These are phyloP conservation scores for Porites rus DNA, from an alignment of 92 coral and sea anemone genomes.

Conservation along the genomic window DNA sequence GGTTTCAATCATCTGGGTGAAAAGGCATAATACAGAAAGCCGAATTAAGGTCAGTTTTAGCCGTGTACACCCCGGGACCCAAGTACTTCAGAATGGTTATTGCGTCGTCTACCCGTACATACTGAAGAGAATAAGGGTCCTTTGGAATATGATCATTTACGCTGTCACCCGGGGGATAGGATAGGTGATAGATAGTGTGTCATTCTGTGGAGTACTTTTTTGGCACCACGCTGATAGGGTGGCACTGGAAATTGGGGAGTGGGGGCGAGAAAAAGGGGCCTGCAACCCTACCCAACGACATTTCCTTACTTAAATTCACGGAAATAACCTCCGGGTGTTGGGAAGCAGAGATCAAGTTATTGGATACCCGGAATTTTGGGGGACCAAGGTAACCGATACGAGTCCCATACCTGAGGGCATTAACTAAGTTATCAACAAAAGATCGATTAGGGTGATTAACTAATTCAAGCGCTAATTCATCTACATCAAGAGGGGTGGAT, in stretches of 20 bases:
- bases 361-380: not conserved
- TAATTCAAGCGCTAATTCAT: not conserved
- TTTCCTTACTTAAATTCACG: not conserved
- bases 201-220: slow-evolving; percentile 11
- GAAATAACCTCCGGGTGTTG: not conserved
- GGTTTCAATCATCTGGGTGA: slow-evolving; percentile 61
- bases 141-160: not conserved
- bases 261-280: slow-evolving; percentile 39
- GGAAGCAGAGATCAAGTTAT: not conserved
- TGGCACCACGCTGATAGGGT: slow-evolving; percentile 35
- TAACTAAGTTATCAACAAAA: not conserved
- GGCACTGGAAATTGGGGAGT: slow-evolving; percentile 30
- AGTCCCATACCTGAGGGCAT: not conserved
- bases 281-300: slow-evolving; percentile 28
- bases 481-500: not conserved
- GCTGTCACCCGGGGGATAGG: not conserved
- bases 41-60: slow-evolving; percentile 74
- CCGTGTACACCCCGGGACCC: slow-evolving; percentile 62
- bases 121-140: too few species aligned
- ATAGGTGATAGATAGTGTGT: not conserved
- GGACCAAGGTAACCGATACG: slow-evolving; percentile 1
- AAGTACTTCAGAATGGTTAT: slow-evolving; percentile 26
- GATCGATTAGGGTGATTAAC: not conserved
- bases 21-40: slow-evolving; percentile 61
- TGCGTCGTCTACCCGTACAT: not conserved